Evolutionary conservation across 2,113 vertebrate species (phyloP).

Genomic region (Eulemur rufifrons): DNA sequence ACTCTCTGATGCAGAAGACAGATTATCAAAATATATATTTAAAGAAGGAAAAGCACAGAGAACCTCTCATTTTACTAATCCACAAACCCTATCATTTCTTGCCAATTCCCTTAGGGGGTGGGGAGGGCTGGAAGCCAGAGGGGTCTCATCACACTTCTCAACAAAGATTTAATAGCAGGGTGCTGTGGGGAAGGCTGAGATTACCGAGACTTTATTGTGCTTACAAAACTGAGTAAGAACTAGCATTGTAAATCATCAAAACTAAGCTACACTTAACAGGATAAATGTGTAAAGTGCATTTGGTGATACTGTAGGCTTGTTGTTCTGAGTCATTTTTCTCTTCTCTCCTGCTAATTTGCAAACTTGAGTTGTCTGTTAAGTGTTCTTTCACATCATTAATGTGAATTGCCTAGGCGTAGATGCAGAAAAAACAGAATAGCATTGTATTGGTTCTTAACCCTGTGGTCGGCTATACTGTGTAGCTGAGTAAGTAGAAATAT

Average conservation of each 20-base stretch:
- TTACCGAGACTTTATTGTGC: constrained; percentile 69
- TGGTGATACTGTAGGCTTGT: constrained; percentile 53
- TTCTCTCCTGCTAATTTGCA: constrained; percentile 65
- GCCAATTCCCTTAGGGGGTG: constrained; percentile 68
- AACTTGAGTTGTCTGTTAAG: constrained; percentile 61
- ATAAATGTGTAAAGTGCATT: constrained; percentile 71
- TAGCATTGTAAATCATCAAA: constrained; percentile 67
- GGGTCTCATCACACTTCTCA: constrained; percentile 78
- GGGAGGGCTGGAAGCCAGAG: constrained; percentile 72
- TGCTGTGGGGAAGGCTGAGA: constrained; percentile 73
- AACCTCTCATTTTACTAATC: constrained; percentile 80
- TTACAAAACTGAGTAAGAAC: constrained; percentile 69
- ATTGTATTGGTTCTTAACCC: background rate
- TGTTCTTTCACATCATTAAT: constrained; percentile 54
- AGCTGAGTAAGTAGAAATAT: background rate
- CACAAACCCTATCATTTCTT: constrained; percentile 79
- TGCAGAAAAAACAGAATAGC: background rate
- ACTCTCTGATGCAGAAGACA: constrained; percentile 74
- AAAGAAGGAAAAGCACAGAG: constrained; percentile 73
- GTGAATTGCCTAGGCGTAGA: constrained; percentile 33
- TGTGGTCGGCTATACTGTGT: background rate
- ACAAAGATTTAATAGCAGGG: constrained; percentile 81
- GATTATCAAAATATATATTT: constrained; percentile 79
- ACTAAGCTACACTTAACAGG: constrained; percentile 73
- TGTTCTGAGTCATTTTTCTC: constrained; percentile 51